Conservation (phyloP, 2,888 invertebrate species). For the Eumacrocentrus americanus region DNA sequence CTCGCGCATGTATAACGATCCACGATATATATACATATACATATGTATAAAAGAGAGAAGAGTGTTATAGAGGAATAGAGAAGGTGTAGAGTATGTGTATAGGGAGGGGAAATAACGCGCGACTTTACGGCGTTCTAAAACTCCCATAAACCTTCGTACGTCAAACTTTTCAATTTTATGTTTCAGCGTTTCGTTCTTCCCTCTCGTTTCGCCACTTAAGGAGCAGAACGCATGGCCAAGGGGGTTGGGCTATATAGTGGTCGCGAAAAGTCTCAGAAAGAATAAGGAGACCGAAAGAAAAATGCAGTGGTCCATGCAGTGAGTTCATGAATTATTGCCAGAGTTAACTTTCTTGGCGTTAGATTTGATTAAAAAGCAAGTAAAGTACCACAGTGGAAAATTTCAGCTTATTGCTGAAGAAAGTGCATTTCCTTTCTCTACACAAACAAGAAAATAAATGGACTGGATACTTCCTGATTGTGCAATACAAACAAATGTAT, state of each 20-base stretch:
- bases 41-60: neutral
- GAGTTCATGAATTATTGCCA: slow-evolving; percentile 34
- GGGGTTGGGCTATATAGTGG: slow-evolving; percentile 5
- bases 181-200: slow-evolving; percentile 46
- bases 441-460: neutral
- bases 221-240: slow-evolving; percentile 20
- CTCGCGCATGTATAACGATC: neutral
- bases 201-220: slow-evolving; percentile 44
- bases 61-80: neutral
- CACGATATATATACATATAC: neutral
- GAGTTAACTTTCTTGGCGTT: neutral
- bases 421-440: neutral
- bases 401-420: neutral
- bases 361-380: slow-evolving; percentile 15
- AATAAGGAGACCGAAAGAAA: slow-evolving; percentile 11
- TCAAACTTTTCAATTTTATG: slow-evolving; percentile 60
- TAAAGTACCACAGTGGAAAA: slow-evolving; percentile 3
- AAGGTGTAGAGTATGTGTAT: slow-evolving; percentile 45
- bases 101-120: slow-evolving; percentile 53
- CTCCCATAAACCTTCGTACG: slow-evolving; percentile 54
- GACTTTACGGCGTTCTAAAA: slow-evolving; percentile 58
- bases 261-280: neutral
- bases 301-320: slow-evolving; percentile 1
- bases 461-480: neutral
- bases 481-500: too few species aligned